Conservation (phyloP, 1,140 invertebrate species). For the Sweltsa coloradensis region DNA sequence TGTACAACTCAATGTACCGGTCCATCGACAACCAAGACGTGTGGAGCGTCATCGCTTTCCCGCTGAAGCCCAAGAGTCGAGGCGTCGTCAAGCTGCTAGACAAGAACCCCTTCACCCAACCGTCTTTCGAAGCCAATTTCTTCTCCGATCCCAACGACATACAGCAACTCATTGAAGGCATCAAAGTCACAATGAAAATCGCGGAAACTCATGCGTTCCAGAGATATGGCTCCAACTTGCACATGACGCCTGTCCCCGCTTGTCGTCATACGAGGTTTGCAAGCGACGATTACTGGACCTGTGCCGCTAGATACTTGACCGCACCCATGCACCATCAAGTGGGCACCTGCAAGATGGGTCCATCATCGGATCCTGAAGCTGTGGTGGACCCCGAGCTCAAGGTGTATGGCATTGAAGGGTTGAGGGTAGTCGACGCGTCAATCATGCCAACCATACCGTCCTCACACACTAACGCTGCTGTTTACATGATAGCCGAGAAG, state of each 20-base stretch:
- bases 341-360: conserved; percentile 17
- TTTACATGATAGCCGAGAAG: conserved; percentile 12
- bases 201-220: neutral
- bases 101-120: conserved; percentile 35
- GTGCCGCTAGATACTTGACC: conserved; percentile 20
- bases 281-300: conserved; percentile 32
- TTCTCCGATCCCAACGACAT: conserved; percentile 24
- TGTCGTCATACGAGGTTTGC: conserved; percentile 13
- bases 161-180: neutral
- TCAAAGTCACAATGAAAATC: neutral
- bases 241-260: neutral
- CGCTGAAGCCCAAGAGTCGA: conserved; percentile 30
- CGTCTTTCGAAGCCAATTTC: conserved; percentile 39
- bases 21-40: conserved; percentile 22
- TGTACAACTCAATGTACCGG: conserved; percentile 21
- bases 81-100: conserved; percentile 27
- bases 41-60: conserved; percentile 22
- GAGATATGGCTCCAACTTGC: neutral
- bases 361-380: conserved; percentile 4
- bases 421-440: conserved; percentile 10
- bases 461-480: conserved; percentile 4
- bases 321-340: conserved; percentile 22
- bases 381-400: conserved; percentile 8
- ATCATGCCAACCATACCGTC: conserved; percentile 4
- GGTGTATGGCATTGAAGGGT: conserved; percentile 7